Base-by-base conservation (phyloP, 2,888 invertebrate genomes). In the Vanessa cardui region DNA sequence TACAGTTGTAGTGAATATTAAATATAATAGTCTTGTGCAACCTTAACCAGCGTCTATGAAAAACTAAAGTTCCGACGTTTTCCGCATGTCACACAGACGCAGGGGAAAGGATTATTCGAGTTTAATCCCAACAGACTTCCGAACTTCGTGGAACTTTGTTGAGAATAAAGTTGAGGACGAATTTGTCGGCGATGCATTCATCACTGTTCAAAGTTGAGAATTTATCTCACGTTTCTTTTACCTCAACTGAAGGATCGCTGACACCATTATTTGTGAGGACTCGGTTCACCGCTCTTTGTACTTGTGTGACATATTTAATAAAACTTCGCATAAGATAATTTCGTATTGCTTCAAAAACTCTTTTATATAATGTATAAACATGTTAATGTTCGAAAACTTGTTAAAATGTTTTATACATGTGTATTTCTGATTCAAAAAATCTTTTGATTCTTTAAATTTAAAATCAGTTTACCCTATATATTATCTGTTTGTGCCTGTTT, bases 171-270 rank as follows among this genome's bases (percentile, higher is more conserved):
- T 71, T 65, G 6, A 50, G 58, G 68, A 70, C 68, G 66, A 71
- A 73, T 72, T 73, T 73, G 67, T 72, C 70, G 66, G 45, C 69
- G 50, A 56, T 68, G 70, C 69, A 73, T 74, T 70, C 73, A 74
- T 73, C 72, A 69, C 66, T 66, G 47, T 60, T 62, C 64, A 61
- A 68, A 73, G 58, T 72, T 71, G 6, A 52, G 46, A 69, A 60
- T 66, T 65, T 61, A 62, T 67, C 60, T 63, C 63, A 49, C 61
- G 63, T 71, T 59, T 58, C 60, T 65, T 67, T 66, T 58, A 39
- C 20, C 33, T 44, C 33, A 18, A 56, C 46, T 31, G 31, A 54
- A 49, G 49, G 7, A 31, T 54, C 31, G 64, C 26, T 62, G 60
- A 59, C 72, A 66, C 63, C 47, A 52, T 44, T 62, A 64, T 54